Evolutionary conservation across 35 echinoderm and acorn worm species (phyloP), one percentile per base, ranked within the genome.

Genomic region (Acanthaster planci): DNA sequence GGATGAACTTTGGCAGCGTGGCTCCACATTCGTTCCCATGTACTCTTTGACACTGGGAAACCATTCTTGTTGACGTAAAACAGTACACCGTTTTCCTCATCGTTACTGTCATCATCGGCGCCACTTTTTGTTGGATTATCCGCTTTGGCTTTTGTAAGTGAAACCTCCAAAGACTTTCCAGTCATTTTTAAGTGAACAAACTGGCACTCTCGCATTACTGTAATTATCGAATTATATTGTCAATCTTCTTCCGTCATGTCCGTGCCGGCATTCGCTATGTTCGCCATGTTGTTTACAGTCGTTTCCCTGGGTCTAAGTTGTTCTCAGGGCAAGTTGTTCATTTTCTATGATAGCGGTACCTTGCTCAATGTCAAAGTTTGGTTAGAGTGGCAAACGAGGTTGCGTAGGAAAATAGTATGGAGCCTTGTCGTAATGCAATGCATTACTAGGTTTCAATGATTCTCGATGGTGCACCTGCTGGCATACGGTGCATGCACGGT

Each of bases 51-150:
- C 27, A 99, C 83, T 3, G 96, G 96, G 35, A 99, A 89, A 12
- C 92, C 96, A 44, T 94, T 92, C 51, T 94, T 99, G 77, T 99
- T 99, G 37, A 99, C 96, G 53, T 99, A 99, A 79, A 99, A 94
- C 23, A 99, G 72, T 23, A 94, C 92, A 29, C 85, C 89, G 26
- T 57, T 75, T 29, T 82, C 91, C 5, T 60, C 59, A 29, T 67
- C 51, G 19, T 84, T 80, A 0, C 60, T 44, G 29, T 86, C 86
- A 27, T 85, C 32, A 17, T 93, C 82, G 0, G 85, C 76, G n/a
- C 81, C 50, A 26, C 84, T 52, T 51, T 78, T 77, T 9, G 18
- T 56, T 47, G 6, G 7, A 26, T 53, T 54, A 15, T 82, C 29
- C 79, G 31, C 22, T 31, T 83, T 83, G 19, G 56, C 39, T 42